Percentiles rank a stretch among this genome's conserved stretches.
Evolutionary conservation across 2,888 invertebrate species (phyloP).

Genomic region (Aleiodes leptofemur): DNA sequence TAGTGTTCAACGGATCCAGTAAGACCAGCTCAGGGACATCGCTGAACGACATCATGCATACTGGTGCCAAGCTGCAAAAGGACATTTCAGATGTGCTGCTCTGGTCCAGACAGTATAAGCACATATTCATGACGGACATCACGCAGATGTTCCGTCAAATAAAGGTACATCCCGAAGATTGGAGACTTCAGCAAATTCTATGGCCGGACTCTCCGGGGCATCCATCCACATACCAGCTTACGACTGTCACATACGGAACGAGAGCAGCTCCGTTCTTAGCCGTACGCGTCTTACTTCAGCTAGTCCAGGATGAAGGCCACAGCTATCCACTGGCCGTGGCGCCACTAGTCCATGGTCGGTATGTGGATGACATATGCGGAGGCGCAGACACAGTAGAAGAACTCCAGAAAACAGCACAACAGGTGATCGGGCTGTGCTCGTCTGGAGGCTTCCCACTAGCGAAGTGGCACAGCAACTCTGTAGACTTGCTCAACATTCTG

Average conservation of each 20-base stretch:
- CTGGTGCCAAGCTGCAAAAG: background rate
- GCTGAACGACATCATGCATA: conserved; percentile 3
- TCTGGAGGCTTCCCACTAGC: conserved; percentile 50
- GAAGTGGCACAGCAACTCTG: conserved; percentile 45
- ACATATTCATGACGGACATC: background rate
- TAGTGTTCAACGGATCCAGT: conserved; percentile 12
- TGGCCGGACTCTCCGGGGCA: background rate
- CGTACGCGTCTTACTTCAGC: conserved; percentile 21
- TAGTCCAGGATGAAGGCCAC: conserved; percentile 36
- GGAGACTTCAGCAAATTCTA: background rate
- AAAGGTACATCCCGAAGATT: background rate
- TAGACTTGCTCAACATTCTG: background rate
- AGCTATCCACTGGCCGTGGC: conserved; percentile 36
- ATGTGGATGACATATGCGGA: conserved; percentile 52
- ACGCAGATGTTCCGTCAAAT: conserved; percentile 11
- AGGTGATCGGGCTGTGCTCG: conserved; percentile 42
- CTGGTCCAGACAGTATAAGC: background rate
- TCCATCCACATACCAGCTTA: conserved; percentile 17
- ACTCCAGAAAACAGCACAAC: background rate
- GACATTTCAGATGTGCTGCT: background rate
- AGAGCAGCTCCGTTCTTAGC: conserved; percentile 47
- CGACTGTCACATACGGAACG: conserved; percentile 35
- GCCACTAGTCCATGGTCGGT: conserved; percentile 36
- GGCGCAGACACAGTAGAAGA: conserved; percentile 28
- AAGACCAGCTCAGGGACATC: background rate